These are phyloP conservation scores for Chrysopilus asiliformis DNA, from an alignment of 2,888 invertebrate species.

Conservation along the genomic window DNA sequence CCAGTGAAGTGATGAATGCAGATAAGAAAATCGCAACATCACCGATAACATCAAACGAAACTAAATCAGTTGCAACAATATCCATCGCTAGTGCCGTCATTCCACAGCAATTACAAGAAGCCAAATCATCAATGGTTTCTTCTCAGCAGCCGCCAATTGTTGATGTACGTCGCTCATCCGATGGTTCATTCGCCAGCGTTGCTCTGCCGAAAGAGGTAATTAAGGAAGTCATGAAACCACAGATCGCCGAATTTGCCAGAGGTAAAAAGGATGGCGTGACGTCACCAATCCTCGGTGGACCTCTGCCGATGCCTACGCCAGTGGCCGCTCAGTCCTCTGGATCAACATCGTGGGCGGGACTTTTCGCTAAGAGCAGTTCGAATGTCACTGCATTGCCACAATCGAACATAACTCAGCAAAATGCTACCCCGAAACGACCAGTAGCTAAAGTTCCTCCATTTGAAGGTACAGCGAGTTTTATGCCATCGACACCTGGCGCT, in stretches of 20 bases:
- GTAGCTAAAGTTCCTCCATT: conserved; percentile 49
- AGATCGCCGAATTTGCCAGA: too few species aligned
- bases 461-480: conserved; percentile 27
- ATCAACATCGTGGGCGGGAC: conserved; percentile 50
- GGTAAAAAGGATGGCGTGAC: not conserved
- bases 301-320: not conserved
- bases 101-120: conserved; percentile 24
- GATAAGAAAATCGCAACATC: conserved; percentile 15
- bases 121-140: not conserved
- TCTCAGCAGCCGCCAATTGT: too few species aligned
- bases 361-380: conserved; percentile 38
- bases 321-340: conserved; percentile 3
- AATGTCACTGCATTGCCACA: conserved; percentile 4
- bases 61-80: conserved; percentile 37
- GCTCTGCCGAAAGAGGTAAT: not conserved
- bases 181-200: not conserved
- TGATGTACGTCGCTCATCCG: not conserved
- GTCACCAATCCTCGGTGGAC: not conserved
- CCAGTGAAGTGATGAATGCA: conserved; percentile 15
- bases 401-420: conserved; percentile 13
- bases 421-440: conserved; percentile 38
- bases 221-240: too few species aligned
- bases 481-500: conserved; percentile 26
- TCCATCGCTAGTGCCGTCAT: conserved; percentile 37
- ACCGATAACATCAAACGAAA: conserved; percentile 34